These are phyloP conservation scores for Megaustenia siamemsis DNA, from an alignment of 2,888 invertebrate species.

Conservation along the genomic window DNA sequence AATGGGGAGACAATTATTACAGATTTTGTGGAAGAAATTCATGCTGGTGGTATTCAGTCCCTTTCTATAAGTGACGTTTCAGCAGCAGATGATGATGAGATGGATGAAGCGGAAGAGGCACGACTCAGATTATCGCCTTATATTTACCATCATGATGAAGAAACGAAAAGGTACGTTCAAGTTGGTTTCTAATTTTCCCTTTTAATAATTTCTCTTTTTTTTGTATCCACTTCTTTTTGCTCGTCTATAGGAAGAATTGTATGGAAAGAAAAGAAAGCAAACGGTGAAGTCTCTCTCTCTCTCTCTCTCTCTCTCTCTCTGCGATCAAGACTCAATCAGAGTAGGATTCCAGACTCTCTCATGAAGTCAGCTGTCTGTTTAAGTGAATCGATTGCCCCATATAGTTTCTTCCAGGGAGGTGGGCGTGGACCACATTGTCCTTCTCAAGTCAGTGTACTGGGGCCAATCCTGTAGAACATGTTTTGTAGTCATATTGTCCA, in stretches of 20 bases:
- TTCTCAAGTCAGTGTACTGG: no score
- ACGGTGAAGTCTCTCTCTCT: background rate
- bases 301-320: background rate
- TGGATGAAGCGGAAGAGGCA: background rate
- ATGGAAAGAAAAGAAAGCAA: no score
- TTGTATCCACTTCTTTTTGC: background rate
- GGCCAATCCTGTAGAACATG: no score
- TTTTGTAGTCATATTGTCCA: no score
- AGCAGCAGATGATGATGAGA: background rate
- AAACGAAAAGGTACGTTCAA: background rate
- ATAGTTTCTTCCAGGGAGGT: no score
- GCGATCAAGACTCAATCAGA: background rate
- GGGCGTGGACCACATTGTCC: no score
- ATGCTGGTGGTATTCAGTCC: background rate
- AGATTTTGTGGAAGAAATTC: background rate
- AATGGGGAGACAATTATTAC: background rate
- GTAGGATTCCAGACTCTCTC: no score
- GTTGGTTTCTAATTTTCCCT: background rate
- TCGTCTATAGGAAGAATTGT: no score
- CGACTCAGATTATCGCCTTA: background rate
- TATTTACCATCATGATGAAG: background rate
- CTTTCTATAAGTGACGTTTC: background rate
- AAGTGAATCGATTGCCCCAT: no score
- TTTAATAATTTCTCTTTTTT: background rate
- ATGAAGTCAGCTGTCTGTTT: no score